A percentile compares a stretch with the other conserved stretches of the same genome.
phyloP scores from a whole-genome alignment of 2,797 vertebrate genomes.

The Sebastes kiyomatsui region DNA sequence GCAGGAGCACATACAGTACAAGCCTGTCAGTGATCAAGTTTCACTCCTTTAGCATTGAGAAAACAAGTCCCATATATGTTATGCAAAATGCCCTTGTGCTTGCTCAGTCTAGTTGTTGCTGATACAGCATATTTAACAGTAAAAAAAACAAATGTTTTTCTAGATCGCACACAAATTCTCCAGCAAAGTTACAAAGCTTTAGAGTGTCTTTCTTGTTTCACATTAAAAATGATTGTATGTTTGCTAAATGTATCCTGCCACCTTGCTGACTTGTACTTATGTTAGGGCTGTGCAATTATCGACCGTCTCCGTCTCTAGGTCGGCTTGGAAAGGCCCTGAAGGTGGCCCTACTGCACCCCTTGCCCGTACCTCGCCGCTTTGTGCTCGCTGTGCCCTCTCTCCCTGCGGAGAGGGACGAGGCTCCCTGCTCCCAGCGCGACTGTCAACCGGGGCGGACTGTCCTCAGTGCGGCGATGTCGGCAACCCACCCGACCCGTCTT shows the following conservation, averaged over 20 bases:
- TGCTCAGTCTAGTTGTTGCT: background rate
- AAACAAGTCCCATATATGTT: conserved; percentile 11
- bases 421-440: no score
- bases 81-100: background rate
- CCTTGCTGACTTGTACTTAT: no score
- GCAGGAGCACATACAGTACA: background rate
- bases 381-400: no score
- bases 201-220: background rate
- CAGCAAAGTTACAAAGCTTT: background rate
- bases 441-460: no score
- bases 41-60: background rate
- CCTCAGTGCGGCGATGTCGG: no score
- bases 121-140: background rate
- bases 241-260: background rate
- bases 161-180: background rate
- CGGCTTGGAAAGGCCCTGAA: no score
- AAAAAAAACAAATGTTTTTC: background rate
- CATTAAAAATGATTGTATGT: background rate
- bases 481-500: no score
- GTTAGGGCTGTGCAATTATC: no score
- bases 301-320: no score
- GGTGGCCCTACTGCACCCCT: no score
- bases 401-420: no score
- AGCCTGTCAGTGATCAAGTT: background rate
- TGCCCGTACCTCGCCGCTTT: no score